A percentile compares a stretch with the other conserved stretches of the same genome.
These are phyloP conservation scores for Etheostoma cragini DNA, from an alignment of 2,113 vertebrate species.

Conservation along the genomic window DNA sequence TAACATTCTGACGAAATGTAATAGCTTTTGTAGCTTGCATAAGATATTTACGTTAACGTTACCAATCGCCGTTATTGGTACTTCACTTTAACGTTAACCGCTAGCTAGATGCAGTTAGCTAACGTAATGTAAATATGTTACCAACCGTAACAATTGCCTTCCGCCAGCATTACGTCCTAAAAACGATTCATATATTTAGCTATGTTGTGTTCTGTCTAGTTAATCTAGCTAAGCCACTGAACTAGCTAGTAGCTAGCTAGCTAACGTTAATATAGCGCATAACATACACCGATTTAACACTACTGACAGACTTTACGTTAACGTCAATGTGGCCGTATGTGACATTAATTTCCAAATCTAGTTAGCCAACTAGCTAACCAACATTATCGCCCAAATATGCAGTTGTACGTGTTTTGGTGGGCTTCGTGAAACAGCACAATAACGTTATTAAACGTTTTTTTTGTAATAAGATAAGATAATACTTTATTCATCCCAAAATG, in stretches of 20 bases:
- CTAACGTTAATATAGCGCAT: neutral
- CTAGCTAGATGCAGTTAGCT: conserved; percentile 1
- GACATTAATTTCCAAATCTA: neutral
- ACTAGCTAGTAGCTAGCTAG: neutral
- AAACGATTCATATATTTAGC: neutral
- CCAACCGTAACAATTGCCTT: neutral
- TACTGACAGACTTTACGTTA: neutral
- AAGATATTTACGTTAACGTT: neutral
- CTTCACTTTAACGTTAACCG: no score
- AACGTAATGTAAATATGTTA: neutral
- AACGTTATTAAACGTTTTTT: neutral
- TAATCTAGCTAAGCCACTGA: no score
- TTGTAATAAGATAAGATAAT: no score
- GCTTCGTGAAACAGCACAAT: neutral
- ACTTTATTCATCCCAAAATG: no score
- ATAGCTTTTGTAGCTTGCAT: neutral
- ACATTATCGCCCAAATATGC: fast-evolving
- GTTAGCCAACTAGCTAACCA: no score
- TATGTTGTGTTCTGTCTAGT: neutral
- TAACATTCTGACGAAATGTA: neutral
- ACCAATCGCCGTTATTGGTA: neutral
- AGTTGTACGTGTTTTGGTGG: neutral
- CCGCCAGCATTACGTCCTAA: neutral
- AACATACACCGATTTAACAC: neutral
- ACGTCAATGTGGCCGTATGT: neutral